Conservation (phyloP, 2,113 vertebrate species). For the Butorides virescens region DNA sequence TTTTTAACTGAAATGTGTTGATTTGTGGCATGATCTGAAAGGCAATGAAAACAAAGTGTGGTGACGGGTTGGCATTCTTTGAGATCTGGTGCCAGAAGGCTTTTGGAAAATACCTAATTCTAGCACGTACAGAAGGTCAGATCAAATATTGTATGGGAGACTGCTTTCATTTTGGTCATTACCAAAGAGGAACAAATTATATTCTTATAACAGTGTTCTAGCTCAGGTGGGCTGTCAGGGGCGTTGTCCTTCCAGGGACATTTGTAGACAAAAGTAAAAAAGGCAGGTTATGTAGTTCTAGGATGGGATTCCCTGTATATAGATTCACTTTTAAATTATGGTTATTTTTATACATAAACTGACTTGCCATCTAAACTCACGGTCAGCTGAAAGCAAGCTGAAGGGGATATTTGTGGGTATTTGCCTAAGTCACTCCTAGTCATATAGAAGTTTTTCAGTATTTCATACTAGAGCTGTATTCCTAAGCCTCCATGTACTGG, state of each 20-base stretch:
- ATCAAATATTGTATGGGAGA: background rate
- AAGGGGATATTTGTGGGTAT: background rate
- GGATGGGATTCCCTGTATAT: background rate
- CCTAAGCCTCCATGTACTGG: background rate
- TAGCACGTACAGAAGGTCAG: background rate
- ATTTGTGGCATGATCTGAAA: background rate
- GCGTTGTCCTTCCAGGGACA: background rate
- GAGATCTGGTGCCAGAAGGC: background rate
- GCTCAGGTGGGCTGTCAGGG: background rate
- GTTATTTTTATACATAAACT: background rate
- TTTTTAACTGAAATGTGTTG: background rate
- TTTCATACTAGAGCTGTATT: background rate
- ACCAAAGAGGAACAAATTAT: background rate
- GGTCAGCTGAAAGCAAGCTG: background rate
- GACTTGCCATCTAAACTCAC: background rate
- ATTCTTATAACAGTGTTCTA: background rate
- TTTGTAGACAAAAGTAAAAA: background rate
- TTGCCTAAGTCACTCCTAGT: background rate
- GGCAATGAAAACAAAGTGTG: background rate
- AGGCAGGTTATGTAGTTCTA: background rate
- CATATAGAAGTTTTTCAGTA: background rate
- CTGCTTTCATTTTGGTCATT: background rate
- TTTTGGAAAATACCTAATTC: background rate
- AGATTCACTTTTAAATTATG: background rate
- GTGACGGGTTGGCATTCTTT: background rate